Base-by-base conservation (phyloP, 35 echinoderm and acorn worm species). In the Lytechinus variegatus region DNA sequence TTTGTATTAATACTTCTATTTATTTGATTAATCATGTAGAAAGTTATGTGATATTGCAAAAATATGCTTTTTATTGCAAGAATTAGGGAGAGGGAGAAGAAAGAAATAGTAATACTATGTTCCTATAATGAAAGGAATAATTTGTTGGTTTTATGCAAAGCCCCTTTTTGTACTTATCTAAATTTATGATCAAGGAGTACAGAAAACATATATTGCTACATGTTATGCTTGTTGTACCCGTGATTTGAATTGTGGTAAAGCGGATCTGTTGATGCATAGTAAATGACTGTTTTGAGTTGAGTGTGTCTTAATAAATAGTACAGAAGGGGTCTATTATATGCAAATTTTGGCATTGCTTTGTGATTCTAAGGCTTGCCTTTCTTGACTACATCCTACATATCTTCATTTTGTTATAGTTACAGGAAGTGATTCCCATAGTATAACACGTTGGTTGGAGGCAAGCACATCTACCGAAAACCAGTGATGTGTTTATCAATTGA, bases 401-500 rank as follows among this genome's bases (percentile, higher is more conserved):
- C 21, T 7, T 24, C 66, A 79, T 79, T 79, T 79, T 79, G 19
- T 44, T 44, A 44, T 44, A 79, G 66, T 5, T 79, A 24, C n/a
- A 24, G 66, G 24, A 24, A 27, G n/a, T 24, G 21, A 24, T 27
- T 79, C 66, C 66, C 66, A 79, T 79, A 24, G 66, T 24, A 79
- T 5, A 4, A 79, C 19, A 79, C n/a, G 16, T 19, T 24, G 61
- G 14, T 24, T 0, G 66, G 66, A 79, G 66, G n/a, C 21, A 79
- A 79, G 24, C 66, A 79, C 19, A 24, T 79, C 66, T 79, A 79
- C 66, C 66, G 19, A 79, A 79, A n/a, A 24, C 66, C 66, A 79
- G 28, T 90, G 88, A 90, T 90, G 52, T 90, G 88, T 90, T 90
- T 90, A 90, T 90, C 88, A 90, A 90, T 54, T 44, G 52, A 54